Evolutionary conservation across 2,888 invertebrate genomes (phyloP).

Genomic region (Drosophila eohydei): DNA sequence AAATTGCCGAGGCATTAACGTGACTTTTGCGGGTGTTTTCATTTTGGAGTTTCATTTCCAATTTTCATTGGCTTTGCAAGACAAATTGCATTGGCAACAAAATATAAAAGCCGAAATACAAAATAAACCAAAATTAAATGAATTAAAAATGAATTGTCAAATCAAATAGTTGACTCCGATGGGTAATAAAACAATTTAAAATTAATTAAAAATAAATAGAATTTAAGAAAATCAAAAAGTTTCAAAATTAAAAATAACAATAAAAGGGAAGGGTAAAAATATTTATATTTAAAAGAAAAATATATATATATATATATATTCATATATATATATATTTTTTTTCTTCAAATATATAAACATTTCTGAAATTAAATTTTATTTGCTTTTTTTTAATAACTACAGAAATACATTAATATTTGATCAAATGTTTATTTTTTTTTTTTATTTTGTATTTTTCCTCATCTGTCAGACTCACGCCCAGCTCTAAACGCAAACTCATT

Average conservation of each 20-base stretch:
- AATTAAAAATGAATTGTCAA: not conserved
- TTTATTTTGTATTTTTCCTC: not conserved
- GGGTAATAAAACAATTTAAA: not conserved
- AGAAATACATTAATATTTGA: not conserved
- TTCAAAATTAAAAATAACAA: not conserved
- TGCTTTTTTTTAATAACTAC: too few relatives aligned
- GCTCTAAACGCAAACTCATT: conserved; percentile 8
- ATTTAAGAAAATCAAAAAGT: not conserved
- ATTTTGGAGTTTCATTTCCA: conserved; percentile 33
- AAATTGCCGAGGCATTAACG: conserved; percentile 59
- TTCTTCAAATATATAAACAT: too few relatives aligned
- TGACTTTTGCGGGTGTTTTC: conserved; percentile 53
- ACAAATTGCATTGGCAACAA: conserved; percentile 20
- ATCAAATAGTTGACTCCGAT: not conserved
- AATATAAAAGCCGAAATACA: conserved; percentile 4
- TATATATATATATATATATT: too few relatives aligned
- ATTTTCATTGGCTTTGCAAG: conserved; percentile 43
- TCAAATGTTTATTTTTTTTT: not conserved
- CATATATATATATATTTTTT: too few relatives aligned
- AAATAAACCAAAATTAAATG: not conserved
- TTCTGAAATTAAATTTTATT: too few relatives aligned
- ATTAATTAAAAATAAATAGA: not conserved
- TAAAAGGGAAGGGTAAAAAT: too few relatives aligned
- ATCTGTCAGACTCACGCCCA: not conserved
- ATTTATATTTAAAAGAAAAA: not conserved